Evolutionary conservation across 2,888 invertebrate species (phyloP), one percentile per base, ranked within the genome.

Genomic region (Gryllus longicercus): DNA sequence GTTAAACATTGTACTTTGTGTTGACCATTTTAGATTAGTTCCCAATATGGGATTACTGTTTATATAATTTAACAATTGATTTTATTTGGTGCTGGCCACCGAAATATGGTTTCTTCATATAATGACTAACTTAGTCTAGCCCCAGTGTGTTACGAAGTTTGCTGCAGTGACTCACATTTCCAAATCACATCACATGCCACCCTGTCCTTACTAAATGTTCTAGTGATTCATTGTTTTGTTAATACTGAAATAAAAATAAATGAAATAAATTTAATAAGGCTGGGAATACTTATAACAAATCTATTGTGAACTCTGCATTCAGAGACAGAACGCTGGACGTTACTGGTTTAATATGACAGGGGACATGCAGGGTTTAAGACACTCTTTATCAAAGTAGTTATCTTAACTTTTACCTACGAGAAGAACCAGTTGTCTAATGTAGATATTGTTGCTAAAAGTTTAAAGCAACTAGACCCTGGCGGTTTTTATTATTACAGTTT

Each of bases 41-140:
- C 77, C 49, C 74, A 50, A 78, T 80, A 49, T 80, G 75, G 77
- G 51, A 51, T 23, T 49, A 77, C 78, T 78, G 50, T 75, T 78
- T 79, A 75, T 63, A 25, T 78, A 78, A 75, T 79, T 81, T 79
- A 80, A 51, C 79, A 50, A 51, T 77, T 77, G 77, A 78, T 79
- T 81, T 79, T 75, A 76, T 81, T 81, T 81, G 81, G 81, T 81
- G 81, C 81, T 77, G 81, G 81, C 50, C 81, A 81, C 81, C 81
- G 76, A 81, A 74, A 79, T 79, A 75, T 38, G 76, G 63, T 81
- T 76, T 74, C 76, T 51, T 79, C 79, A 77, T 23, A 50, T 38
- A 74, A 77, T 78, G 81, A 79, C 77, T 81, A 81, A 81, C 79
- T 81, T 81, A 81, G 81, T 74, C 79, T 79, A 74, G 51, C 51